These are phyloP conservation scores for Seladonia tumulorum DNA, from an alignment of 2,888 invertebrate genomes.

Conservation along the genomic window DNA sequence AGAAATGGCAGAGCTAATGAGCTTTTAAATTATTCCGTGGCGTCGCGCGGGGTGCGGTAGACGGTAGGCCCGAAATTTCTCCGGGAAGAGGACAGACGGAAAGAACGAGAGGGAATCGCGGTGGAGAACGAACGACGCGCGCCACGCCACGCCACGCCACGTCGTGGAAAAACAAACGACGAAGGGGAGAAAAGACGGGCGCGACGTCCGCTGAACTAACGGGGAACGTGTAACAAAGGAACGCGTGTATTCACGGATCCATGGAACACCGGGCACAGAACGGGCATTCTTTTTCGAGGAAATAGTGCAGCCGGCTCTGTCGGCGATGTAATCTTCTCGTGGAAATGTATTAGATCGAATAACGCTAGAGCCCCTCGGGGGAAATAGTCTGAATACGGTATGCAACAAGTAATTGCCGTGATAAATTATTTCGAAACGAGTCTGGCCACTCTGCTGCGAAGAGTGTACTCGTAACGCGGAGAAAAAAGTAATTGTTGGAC, in stretches of 20 bases:
- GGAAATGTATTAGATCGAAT: constrained; percentile 12
- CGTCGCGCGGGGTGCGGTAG: constrained; percentile 49
- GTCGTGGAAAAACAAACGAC: constrained; percentile 39
- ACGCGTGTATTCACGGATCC: constrained; percentile 36
- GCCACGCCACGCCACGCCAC: background rate
- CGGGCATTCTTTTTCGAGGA: background rate
- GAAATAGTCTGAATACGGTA: background rate
- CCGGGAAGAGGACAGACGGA: constrained; percentile 27
- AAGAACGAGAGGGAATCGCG: constrained; percentile 23
- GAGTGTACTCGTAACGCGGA: background rate
- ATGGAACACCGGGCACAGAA: background rate
- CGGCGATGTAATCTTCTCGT: constrained; percentile 1
- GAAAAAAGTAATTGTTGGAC: background rate
- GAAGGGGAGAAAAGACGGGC: background rate
- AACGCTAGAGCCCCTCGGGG: background rate
- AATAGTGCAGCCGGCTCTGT: background rate
- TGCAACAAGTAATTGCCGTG: background rate
- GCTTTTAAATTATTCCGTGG: constrained; percentile 82
- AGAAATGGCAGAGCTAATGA: constrained; percentile 82
- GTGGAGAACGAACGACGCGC: constrained; percentile 32
- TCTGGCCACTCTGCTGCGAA: background rate
- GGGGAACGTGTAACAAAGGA: constrained; percentile 41
- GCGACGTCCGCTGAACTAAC: constrained; percentile 25
- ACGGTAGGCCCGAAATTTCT: constrained; percentile 59
- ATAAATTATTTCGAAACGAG: background rate